phyloP scores from a whole-genome alignment of 2,888 invertebrate genomes.

The Noctua janthina region DNA sequence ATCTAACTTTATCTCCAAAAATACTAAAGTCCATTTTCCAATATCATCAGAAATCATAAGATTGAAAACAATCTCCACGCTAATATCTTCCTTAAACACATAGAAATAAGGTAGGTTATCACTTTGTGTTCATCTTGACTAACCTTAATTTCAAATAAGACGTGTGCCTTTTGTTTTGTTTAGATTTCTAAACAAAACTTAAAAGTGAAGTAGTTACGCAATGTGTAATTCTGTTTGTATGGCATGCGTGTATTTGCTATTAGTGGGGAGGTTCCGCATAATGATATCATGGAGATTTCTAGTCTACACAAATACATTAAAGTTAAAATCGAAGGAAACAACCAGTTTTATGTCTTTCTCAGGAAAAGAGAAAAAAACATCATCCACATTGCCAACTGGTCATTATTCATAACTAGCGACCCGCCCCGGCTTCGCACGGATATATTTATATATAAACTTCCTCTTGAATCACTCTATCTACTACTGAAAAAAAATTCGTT shows the following conservation, averaged over 20 bases:
- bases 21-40: neutral
- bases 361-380: no score
- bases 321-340: neutral
- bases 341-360: neutral
- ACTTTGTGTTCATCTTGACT: constrained; percentile 32
- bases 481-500: no score
- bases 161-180: constrained; percentile 70
- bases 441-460: no score
- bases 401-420: no score
- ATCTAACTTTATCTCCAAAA: neutral
- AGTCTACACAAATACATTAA: neutral
- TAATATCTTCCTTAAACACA: constrained; percentile 21
- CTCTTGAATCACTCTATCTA: no score
- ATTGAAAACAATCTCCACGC: neutral
- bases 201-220: constrained; percentile 34
- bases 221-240: constrained; percentile 41
- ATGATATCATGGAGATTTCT: neutral
- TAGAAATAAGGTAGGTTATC: constrained; percentile 13
- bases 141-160: constrained; percentile 66
- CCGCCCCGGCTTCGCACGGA: no score
- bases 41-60: neutral
- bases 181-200: constrained; percentile 69
- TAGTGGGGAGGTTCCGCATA: constrained; percentile 20
- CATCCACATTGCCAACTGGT: no score
- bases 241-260: constrained; percentile 13